phyloP scores from a whole-genome alignment of 2,797 vertebrate species.

The Pteronotus mesoamericanus region DNA sequence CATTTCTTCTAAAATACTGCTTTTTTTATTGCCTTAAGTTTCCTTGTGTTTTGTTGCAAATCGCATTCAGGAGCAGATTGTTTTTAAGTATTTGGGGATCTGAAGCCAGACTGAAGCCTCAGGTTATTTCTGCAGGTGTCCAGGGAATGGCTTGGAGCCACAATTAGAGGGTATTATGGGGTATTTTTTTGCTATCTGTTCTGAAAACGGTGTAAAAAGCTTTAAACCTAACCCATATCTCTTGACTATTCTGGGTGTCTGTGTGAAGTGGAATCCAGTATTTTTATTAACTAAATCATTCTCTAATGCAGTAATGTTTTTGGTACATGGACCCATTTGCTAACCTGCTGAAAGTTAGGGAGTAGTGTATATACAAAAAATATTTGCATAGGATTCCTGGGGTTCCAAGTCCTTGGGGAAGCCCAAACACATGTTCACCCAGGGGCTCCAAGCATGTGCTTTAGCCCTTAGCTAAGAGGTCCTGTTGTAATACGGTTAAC shows the following conservation, averaged over 20 bases:
- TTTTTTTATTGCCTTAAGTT: background rate
- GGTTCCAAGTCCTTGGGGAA: background rate
- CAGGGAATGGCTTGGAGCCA: background rate
- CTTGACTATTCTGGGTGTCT: conserved; percentile 25
- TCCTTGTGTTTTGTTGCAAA: background rate
- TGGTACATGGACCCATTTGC: background rate
- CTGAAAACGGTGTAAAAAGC: background rate
- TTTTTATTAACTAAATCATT: background rate
- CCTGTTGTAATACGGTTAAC: background rate
- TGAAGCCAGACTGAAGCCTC: background rate
- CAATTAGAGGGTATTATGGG: background rate
- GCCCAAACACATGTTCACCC: background rate
- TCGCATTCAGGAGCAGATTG: background rate
- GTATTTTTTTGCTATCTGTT: background rate
- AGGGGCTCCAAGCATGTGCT: background rate
- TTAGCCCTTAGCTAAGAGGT: background rate
- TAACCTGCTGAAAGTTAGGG: conserved; percentile 27
- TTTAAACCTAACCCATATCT: background rate
- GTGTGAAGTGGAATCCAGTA: background rate
- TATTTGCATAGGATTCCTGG: conserved; percentile 1
- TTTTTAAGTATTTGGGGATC: background rate
- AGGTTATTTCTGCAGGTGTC: background rate
- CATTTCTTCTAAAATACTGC: background rate
- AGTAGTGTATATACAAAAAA: background rate
- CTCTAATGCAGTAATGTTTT: background rate